Base-by-base conservation (phyloP, 2,888 invertebrate genomes). In the Clepsis dumicolana region DNA sequence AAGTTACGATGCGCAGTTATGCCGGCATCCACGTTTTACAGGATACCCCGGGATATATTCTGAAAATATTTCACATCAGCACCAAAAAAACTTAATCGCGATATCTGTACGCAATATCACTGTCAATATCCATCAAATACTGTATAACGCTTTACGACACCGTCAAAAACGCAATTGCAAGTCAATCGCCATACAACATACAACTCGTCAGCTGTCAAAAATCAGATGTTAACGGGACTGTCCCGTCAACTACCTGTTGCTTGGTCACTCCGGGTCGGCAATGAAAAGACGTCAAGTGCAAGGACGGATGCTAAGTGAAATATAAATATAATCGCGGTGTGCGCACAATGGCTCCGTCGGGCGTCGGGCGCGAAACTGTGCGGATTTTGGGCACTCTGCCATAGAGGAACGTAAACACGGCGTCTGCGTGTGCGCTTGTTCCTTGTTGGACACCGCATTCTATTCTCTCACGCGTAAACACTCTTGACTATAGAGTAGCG, bases 261-360 rank as follows among this genome's bases (percentile, higher is more conserved):
- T 25, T 68, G 68, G 68, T 64, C 68, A 64, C 68, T 53, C 1
- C 12, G 21, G 29, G 29, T n/a, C 32, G 63, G 57, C 59, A 68
- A 68, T 68, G 63, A 65, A 69, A 67, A 64, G 63, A 60, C 61
- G 76, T 79, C 84, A 82, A 85, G 83, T 81, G 81, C 84, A 84
- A 80, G 83, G 80, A 74, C 80, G 78, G 27, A 53, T 29, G 44
- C 53, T 63, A 52, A 63, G 60, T 61, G 21, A 29, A 61, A 27
- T 48, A 32, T 60, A 63, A 38, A 52, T 57, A 63, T 25, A 50
- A 16, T 44, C 7, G 29, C 38, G 29, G 18, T 38, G n/a, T 38
- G 38, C 21, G 57, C 59, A 66, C 77, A 74, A 64, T 74, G 16
- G 10, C 18, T 27, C 44, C 44, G 59, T 16, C 57, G 70, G 72